Base-by-base conservation (phyloP, 2,113 vertebrate genomes). In the Chinchilla lanigera region DNA sequence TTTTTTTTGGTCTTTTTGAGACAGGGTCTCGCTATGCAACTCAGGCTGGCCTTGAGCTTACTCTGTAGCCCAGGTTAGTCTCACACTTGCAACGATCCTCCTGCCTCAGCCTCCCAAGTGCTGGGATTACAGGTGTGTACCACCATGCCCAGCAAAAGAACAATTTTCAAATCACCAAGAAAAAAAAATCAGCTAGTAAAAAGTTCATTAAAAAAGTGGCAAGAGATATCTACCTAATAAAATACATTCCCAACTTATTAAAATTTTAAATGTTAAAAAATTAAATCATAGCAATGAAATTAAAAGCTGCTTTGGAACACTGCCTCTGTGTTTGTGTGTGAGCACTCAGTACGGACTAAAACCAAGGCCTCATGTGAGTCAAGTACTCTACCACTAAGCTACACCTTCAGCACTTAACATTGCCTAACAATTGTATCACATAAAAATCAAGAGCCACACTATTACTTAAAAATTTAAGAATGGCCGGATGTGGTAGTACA, bases 201-300 rank as follows among this genome's bases (percentile, higher is more conserved):
- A 16, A 69, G 30, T 38, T 7, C 17, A 73, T 73, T n/a, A n/a
- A 54, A 73, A 86, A 93, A 86, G 47, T 20, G 33, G 54, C 67
- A 84, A 94, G 88, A 86, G 47, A 86, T 65, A 33, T 7, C 30
- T 82, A 92, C 12, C 47, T 63, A 19, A 94, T 82, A 90, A 92
- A 92, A 86, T 38, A 52, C 14, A 89, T 61, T 81, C 24, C 47
- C 63, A 54, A 82, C 17, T 90, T 96, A 90, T n/a, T 35, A 26
- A 80, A 86, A 26, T 60, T 86, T 52, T 92, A 81, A 63, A 92
- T 58, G 61, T 56, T 60, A 89, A 75, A 63, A 82, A 65, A 77
- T 35, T 75, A 56, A 67, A 83, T 50, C 26, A 50, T 50, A 61
- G 24, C 22, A 61, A 61, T 61, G 22, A 61, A 61, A 56, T 78